phyloP scores from a whole-genome alignment of 2,113 vertebrate genomes.

The Asarcornis scutulata region DNA sequence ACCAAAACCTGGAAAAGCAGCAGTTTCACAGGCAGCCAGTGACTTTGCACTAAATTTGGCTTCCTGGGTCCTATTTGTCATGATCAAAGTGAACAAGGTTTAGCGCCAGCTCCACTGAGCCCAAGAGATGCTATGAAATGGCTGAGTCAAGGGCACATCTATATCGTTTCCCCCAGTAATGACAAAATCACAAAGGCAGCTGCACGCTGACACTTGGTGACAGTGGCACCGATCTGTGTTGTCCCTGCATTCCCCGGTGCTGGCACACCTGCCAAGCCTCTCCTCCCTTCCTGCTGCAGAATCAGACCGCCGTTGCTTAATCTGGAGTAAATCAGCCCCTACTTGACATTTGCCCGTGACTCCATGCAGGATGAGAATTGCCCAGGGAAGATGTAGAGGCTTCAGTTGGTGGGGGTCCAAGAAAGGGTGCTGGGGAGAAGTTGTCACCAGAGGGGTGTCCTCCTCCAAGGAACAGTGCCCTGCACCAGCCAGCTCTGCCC shows the following conservation, averaged over 20 bases:
- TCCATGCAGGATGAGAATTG: background rate
- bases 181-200: background rate
- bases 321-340: background rate
- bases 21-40: background rate
- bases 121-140: constrained; percentile 51
- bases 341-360: background rate
- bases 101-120: constrained; percentile 26
- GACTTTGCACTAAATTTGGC: constrained; percentile 45
- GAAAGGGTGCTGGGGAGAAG: background rate
- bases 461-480: background rate
- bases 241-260: background rate
- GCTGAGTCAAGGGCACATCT: constrained; percentile 51
- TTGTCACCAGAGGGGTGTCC: fast-evolving
- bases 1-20: background rate
- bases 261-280: background rate
- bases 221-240: background rate
- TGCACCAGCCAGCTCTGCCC: background rate
- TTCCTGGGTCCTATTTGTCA: constrained; percentile 59
- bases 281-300: background rate
- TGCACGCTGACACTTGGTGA: background rate
- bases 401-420: background rate
- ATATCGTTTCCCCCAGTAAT: background rate
- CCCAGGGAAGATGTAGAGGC: background rate
- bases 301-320: background rate
- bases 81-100: background rate